These are phyloP conservation scores for Sebastes vulpes DNA, from an alignment of 2,797 vertebrate species.

Conservation along the genomic window DNA sequence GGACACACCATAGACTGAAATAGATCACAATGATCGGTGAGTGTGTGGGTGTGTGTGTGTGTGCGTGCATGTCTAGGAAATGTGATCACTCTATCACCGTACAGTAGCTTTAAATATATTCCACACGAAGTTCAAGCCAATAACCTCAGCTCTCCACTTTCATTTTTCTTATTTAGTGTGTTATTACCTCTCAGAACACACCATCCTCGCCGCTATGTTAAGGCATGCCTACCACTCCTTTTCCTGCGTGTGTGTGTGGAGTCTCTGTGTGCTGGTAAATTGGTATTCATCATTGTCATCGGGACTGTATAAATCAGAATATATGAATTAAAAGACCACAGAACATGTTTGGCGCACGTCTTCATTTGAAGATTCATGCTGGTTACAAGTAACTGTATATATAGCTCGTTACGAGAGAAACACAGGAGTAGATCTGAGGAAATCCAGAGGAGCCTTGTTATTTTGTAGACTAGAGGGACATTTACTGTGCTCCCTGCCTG, in stretches of 20 bases:
- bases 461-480: neutral
- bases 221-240: neutral
- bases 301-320: constrained; percentile 6
- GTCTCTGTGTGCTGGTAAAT: neutral
- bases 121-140: constrained; percentile 1
- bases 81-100: constrained; percentile 26
- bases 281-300: neutral
- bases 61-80: constrained; percentile 8
- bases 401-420: neutral
- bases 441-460: neutral
- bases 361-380: neutral
- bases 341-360: neutral
- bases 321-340: neutral
- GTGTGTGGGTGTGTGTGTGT: neutral
- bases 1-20: constrained; percentile 43
- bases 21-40: constrained; percentile 50
- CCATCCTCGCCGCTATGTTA: neutral
- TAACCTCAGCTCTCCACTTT: neutral
- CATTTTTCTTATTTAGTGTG: neutral
- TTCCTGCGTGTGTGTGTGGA: no score
- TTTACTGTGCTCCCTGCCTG: neutral
- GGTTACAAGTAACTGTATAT: neutral
- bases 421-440: neutral
- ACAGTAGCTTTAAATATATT: constrained; percentile 13
- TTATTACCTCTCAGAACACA: neutral